These are phyloP conservation scores for Salminus brasiliensis DNA, from an alignment of 2,113 vertebrate species.

Conservation along the genomic window DNA sequence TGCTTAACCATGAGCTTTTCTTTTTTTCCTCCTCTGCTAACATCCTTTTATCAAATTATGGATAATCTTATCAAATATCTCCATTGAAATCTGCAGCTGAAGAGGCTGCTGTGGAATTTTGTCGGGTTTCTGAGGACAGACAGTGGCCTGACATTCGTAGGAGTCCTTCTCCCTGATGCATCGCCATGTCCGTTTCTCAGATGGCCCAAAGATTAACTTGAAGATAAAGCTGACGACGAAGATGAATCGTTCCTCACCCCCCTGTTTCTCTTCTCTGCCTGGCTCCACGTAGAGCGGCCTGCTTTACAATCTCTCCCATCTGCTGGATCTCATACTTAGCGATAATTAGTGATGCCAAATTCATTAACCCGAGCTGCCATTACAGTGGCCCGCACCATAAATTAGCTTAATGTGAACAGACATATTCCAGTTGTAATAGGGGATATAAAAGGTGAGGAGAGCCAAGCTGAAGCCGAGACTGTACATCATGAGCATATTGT, in stretches of 20 bases:
- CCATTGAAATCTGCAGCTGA: conserved; percentile 2
- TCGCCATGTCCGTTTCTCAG: conserved; percentile 8
- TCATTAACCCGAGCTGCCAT: conserved; percentile 91
- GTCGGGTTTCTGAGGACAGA: not conserved
- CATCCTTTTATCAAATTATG: conserved; percentile 35
- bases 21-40: not conserved
- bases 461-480: conserved; percentile 66
- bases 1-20: not conserved
- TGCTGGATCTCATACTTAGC: conserved; percentile 94
- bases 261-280: conserved; percentile 29
- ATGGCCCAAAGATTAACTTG: conserved; percentile 42
- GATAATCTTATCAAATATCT: conserved; percentile 46
- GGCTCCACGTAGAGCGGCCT: conserved; percentile 28
- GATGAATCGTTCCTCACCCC: conserved; percentile 23
- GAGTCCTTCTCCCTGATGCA: not conserved
- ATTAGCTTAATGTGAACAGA: conserved; percentile 80
- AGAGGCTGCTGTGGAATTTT: not conserved
- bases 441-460: conserved; percentile 79
- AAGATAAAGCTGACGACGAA: conserved; percentile 40
- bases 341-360: conserved; percentile 98
- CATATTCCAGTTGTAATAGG: conserved; percentile 79
- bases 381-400: conserved; percentile 75
- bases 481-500: conserved; percentile 64
- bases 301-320: conserved; percentile 68
- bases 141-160: not conserved